These are phyloP conservation scores for Liasis olivaceus DNA, from an alignment of 2,797 vertebrate genomes.

Conservation along the genomic window DNA sequence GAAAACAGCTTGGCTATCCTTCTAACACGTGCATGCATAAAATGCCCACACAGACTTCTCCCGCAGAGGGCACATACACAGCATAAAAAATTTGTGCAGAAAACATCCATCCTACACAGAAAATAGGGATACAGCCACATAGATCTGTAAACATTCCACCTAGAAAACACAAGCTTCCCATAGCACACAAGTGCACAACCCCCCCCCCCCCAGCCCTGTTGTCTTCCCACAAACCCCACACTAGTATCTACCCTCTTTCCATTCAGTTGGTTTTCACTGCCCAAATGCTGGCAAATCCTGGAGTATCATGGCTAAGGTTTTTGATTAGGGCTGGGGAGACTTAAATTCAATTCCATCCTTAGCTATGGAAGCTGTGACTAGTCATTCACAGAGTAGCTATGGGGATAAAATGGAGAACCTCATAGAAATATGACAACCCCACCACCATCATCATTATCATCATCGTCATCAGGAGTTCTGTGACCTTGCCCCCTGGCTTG, in stretches of 20 bases:
- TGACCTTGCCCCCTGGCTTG: not conserved
- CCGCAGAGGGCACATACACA: not conserved
- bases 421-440: not conserved
- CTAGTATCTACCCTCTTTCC: not conserved
- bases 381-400: not conserved
- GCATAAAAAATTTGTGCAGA: not conserved
- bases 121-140: not conserved
- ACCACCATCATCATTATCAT: too few species aligned
- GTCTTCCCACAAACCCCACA: not conserved
- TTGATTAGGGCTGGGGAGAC: not conserved
- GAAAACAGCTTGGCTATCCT: not conserved
- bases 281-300: not conserved
- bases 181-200: not conserved
- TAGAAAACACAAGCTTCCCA: not conserved
- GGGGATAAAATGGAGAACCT: not conserved
- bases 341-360: not conserved
- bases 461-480: not conserved
- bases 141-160: not conserved
- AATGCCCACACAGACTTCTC: not conserved
- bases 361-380: not conserved
- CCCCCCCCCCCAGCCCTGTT: not conserved
- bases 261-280: not conserved
- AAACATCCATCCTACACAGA: not conserved
- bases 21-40: not conserved
- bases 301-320: not conserved